Evolutionary conservation across 1,140 invertebrate genomes (phyloP), one percentile per base, ranked within the genome.

Genomic region (Pachyrhynchus sulphureomaculatus): DNA sequence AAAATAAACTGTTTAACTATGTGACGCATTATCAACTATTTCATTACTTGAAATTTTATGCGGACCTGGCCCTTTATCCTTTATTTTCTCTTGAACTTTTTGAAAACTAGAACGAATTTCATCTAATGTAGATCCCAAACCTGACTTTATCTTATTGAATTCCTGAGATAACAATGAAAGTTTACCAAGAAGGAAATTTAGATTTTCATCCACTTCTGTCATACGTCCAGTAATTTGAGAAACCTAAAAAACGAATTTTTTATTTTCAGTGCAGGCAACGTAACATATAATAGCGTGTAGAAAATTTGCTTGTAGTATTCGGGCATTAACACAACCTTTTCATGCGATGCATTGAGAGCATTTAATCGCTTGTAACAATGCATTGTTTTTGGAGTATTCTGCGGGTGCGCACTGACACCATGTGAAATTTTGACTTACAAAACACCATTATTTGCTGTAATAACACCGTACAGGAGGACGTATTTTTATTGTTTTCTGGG

Each of bases 161-260:
- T 95, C 92, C 65, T 91, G 88, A 0, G 90, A 90, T 8, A 93
- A 88, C 0, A 94, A 76, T 0, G 87, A 88, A 23, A 95, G 74
- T 52, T 88, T 80, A 3, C 92, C 92, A 45, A 95, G 75, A 23
- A 93, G 78, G 72, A 87, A 93, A 75, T 95, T 95, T 23, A 95
- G 79, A 73, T 94, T 93, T 48, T 87, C 84, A 64, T 92, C 88
- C 5, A 95, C 87, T 73, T 92, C 90, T 0, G 79, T 72, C 83
- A 93, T 91, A 37, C 88, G 83, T 62, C 83, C 83, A n/a, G 87
- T 91, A 68, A 93, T 92, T 60, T 83, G 80, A 24, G 82, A 82
- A 47, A 92, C 84, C 86, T 88, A 66, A 36, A 73, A 68, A 20
- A 41, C 53, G 48, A 42, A 10, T 21, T 5, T 21, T 37, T 21